phyloP scores from a whole-genome alignment of 1,140 invertebrate genomes.

The Pseudomyrmex concolor region DNA sequence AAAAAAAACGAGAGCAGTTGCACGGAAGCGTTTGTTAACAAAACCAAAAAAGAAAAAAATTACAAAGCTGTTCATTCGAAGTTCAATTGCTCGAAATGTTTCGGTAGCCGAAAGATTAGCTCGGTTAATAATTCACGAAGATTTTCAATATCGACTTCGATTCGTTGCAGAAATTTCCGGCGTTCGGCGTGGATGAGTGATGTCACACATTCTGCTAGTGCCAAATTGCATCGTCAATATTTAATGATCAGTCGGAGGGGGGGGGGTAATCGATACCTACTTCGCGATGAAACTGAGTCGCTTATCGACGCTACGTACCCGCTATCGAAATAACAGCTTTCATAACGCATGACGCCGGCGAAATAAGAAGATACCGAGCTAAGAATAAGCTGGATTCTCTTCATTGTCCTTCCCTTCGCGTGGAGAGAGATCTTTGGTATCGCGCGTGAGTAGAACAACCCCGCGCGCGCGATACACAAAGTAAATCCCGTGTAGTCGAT shows the following conservation, averaged over 20 bases:
- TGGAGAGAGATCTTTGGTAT: too few species aligned
- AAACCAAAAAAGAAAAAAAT: too few species aligned
- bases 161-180: slow-evolving; percentile 34
- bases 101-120: not conserved
- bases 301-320: slow-evolving; percentile 14
- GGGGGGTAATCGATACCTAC: slow-evolving; percentile 40
- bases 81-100: not conserved
- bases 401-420: not conserved
- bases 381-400: slow-evolving; percentile 20
- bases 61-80: too few species aligned
- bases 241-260: slow-evolving; percentile 37
- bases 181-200: not conserved
- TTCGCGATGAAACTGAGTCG: slow-evolving; percentile 44
- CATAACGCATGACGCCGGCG: slow-evolving; percentile 16
- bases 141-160: slow-evolving; percentile 69
- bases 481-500: not conserved
- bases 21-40: too few species aligned
- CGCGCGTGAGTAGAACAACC: not conserved
- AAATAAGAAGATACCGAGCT: slow-evolving; percentile 21
- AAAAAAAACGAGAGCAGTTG: too few species aligned
- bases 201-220: slow-evolving; percentile 43
- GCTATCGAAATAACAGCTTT: slow-evolving; percentile 43
- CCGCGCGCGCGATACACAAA: not conserved
- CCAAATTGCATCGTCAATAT: slow-evolving; percentile 64
- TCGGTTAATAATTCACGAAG: slow-evolving; percentile 41